These are phyloP conservation scores for Andrena hattorfiana DNA, from an alignment of 2,888 invertebrate species.

Conservation along the genomic window DNA sequence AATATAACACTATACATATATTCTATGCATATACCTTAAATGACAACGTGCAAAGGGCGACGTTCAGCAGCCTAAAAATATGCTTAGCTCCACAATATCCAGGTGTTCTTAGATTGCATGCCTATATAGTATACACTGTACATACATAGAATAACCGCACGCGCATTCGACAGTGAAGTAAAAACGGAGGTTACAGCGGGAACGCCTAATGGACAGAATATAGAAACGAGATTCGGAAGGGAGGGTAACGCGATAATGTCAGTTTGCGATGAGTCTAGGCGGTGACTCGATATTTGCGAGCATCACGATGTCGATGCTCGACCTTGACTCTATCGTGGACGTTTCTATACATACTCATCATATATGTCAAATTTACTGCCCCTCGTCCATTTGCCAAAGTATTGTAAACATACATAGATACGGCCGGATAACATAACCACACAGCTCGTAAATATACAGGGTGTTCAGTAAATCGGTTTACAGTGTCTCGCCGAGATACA, in stretches of 20 bases:
- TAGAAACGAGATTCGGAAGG: not conserved
- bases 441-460: not conserved
- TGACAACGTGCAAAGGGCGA: too few relatives aligned
- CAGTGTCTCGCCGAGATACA: too few relatives aligned
- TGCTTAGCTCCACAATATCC: too few relatives aligned
- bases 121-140: too few relatives aligned
- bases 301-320: conserved; percentile 2
- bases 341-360: not conserved
- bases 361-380: not conserved
- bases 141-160: not conserved
- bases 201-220: not conserved
- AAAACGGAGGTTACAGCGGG: not conserved
- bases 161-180: not conserved
- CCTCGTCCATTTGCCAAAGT: not conserved
- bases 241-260: conserved; percentile 5
- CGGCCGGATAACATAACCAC: too few relatives aligned
- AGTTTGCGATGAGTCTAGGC: conserved; percentile 9
- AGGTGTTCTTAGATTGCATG: too few relatives aligned
- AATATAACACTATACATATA: too few relatives aligned
- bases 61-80: too few relatives aligned
- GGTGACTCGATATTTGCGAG: not conserved
- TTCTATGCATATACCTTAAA: too few relatives aligned
- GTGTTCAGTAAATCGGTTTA: too few relatives aligned
- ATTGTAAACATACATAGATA: too few relatives aligned
- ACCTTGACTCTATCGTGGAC: not conserved